Conservation (phyloP, 1,140 invertebrate species). For the Bombus waltoni region DNA sequence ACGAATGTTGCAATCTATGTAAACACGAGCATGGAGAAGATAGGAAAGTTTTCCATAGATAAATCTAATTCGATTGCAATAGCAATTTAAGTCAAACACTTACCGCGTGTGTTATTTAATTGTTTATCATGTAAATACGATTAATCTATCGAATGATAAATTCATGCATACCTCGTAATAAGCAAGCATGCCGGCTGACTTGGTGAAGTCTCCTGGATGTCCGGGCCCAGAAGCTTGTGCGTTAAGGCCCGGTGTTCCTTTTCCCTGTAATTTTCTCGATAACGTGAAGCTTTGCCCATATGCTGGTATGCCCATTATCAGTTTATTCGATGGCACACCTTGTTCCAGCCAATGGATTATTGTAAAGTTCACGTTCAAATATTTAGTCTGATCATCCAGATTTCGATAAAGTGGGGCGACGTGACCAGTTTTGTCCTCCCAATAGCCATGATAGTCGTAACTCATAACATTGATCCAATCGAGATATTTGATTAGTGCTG, state of each 20-base stretch:
- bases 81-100: background rate
- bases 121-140: background rate
- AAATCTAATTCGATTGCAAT: background rate
- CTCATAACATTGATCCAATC: conserved; percentile 95
- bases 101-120: background rate
- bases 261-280: conserved; percentile 78
- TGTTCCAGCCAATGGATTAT: conserved; percentile 87
- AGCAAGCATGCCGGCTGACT: conserved; percentile 90
- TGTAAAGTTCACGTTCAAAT: conserved; percentile 92
- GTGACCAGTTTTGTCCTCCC: conserved; percentile 91
- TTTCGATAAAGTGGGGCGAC: conserved; percentile 89
- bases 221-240: conserved; percentile 90
- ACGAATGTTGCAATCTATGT: background rate
- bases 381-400: conserved; percentile 85
- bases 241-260: conserved; percentile 83
- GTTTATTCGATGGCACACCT: conserved; percentile 91
- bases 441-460: conserved; percentile 94
- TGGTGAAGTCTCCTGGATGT: conserved; percentile 94
- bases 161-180: conserved; percentile 89
- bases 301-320: conserved; percentile 93
- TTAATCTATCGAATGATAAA: background rate
- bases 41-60: background rate
- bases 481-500: conserved; percentile 85
- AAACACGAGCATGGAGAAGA: background rate
- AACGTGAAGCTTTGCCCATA: conserved; percentile 94